phyloP scores from a whole-genome alignment of 2,888 invertebrate species.

The Spodoptera littoralis region DNA sequence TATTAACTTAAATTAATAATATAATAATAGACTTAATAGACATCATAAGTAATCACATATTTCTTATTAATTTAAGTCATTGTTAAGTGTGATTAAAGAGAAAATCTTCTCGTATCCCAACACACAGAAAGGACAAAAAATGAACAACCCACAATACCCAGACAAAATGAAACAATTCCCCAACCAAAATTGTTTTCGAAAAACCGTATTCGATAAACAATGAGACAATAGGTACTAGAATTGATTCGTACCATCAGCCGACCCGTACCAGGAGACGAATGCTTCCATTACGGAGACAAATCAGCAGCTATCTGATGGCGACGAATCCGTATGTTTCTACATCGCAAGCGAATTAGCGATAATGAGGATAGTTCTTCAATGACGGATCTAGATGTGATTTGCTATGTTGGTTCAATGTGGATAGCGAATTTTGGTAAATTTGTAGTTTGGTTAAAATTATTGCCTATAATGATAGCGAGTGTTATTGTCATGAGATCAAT shows the following conservation, averaged over 20 bases:
- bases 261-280: constrained; percentile 58
- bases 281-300: constrained; percentile 64
- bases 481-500: no score
- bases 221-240: constrained; percentile 56
- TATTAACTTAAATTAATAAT: no score
- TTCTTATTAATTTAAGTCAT: no score
- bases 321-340: constrained; percentile 61
- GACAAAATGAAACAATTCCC: constrained; percentile 15
- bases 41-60: no score
- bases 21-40: no score
- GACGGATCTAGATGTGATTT: constrained; percentile 22
- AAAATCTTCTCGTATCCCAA: no score
- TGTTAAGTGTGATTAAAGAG: no score
- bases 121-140: no score
- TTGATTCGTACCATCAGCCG: constrained; percentile 60
- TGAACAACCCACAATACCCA: not conserved
- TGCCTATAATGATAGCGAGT: no score
- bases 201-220: constrained; percentile 53
- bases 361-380: constrained; percentile 51
- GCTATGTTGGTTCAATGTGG: not conserved
- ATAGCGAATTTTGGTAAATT: not conserved
- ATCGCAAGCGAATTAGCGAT: constrained; percentile 58
- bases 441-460: no score
- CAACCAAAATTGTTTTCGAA: constrained; percentile 19
- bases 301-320: constrained; percentile 55